These are phyloP conservation scores for Matsumurasca onukii DNA, from an alignment of 1,140 invertebrate genomes.

Conservation along the genomic window DNA sequence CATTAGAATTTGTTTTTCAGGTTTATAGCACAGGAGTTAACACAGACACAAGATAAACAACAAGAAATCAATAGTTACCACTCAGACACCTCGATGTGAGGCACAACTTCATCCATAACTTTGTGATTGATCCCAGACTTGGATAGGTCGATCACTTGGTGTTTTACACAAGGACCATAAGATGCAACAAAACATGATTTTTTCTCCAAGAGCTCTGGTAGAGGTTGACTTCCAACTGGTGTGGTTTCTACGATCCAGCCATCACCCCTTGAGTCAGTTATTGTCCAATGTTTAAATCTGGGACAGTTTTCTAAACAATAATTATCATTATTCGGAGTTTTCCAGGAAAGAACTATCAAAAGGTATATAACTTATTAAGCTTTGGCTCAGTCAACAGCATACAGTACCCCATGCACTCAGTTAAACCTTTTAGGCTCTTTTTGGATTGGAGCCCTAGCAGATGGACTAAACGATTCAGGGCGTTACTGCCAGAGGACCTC, in stretches of 20 bases:
- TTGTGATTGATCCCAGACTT: background rate
- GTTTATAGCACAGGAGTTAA: background rate
- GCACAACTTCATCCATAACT: constrained; percentile 34
- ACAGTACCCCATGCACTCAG: too few species aligned
- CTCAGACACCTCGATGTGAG: constrained; percentile 33
- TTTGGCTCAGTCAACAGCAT: too few species aligned
- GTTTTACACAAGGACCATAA: background rate
- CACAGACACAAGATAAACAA: background rate
- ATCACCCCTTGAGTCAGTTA: background rate
- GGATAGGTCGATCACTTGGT: background rate
- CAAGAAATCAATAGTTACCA: constrained; percentile 30
- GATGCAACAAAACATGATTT: background rate
- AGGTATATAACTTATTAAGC: too few species aligned
- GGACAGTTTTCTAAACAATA: background rate
- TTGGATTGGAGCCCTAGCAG: too few species aligned
- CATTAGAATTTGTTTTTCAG: too few species aligned
- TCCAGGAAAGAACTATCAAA: too few species aligned
- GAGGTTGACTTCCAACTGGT: background rate
- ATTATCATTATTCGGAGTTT: too few species aligned
- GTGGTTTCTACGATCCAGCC: background rate
- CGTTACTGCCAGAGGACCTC: too few species aligned
- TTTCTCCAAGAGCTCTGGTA: background rate
- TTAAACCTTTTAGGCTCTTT: too few species aligned
- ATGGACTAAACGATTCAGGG: too few species aligned
- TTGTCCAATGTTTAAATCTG: background rate